Base-by-base conservation (phyloP, 2,888 invertebrate species). In the Nymphalis polychloros region DNA sequence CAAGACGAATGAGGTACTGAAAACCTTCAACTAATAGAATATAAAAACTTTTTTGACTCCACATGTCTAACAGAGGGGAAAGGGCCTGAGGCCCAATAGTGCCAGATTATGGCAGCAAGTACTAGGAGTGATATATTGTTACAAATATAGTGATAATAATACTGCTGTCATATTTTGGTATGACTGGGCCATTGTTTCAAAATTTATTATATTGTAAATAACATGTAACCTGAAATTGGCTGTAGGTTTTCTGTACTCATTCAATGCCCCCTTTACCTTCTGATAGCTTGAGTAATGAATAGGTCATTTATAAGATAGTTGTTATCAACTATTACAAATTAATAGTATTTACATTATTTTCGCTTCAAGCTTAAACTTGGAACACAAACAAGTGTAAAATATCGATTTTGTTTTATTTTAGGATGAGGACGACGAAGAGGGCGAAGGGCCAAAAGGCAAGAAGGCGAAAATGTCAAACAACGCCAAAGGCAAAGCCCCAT, bases 341-440 rank as follows among this genome's bases (percentile, higher is more conserved):
- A 3, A 23, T 16, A 52, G 23, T 6, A 19, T n/a, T 48, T 48
- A 48, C 17, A 48, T 17, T 17, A 6, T 48, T 6, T 48, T n/a
- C 5, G 17, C 19, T 52, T 20, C 41, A 41, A 2, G 16, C 13
- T 52, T 8, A 20, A 50, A 50, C 1, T 19, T 8, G 0, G 8
- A 8, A 10, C 19, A 19, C 13, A 3, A 41, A 13, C 41, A 41
- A 41, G 10, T 41, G 13, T 10, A 41, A 50, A 53, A 16, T 41
- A 23, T 8, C 10, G 20, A 35, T 35, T 50, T 35, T 23, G 10
- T 23, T 65, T 41, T 41, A 49, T 66, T 74, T 20, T 83, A 95
- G 88, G 95, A 95, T 69, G 95, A 95, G 71, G 95, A 95, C 66
- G 95, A 95, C 27, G 96, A 96, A 72, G 96, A 96, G 27, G 96